phyloP scores from a whole-genome alignment of 35 echinoderm and acorn worm species.

The Diadema setosum region DNA sequence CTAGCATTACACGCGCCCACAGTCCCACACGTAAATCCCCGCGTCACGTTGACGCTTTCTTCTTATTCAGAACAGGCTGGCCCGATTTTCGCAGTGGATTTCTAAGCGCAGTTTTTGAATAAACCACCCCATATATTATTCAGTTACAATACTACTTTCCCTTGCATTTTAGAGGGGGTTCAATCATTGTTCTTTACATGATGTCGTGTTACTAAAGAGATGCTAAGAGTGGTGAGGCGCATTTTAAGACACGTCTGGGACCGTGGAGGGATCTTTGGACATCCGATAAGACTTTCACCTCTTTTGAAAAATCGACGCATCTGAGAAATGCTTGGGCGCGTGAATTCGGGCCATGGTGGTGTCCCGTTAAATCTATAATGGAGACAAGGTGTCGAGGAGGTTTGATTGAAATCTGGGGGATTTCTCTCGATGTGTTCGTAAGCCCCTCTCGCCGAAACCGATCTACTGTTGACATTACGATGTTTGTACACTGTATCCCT shows the following conservation, averaged over 20 bases:
- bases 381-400: slow-evolving; percentile 27
- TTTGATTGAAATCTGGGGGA: slow-evolving; percentile 18
- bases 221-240: neutral
- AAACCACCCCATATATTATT: neutral
- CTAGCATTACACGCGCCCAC: neutral
- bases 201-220: neutral
- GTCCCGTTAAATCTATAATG: slow-evolving; percentile 21
- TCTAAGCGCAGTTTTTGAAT: neutral
- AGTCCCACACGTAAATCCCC: neutral
- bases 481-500: slow-evolving; percentile 25
- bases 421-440: slow-evolving; percentile 5
- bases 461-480: slow-evolving; percentile 21
- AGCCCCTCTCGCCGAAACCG: slow-evolving; percentile 13
- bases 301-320: neutral
- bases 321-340: too few species aligned
- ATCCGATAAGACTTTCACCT: slow-evolving; percentile 8
- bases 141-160: too few species aligned
- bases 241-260: neutral
- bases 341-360: neutral
- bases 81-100: neutral
- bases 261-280: neutral
- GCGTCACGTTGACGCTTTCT: neutral
- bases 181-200: too few species aligned
- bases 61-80: neutral
- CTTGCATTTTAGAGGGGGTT: too few species aligned